Evolutionary conservation across 2,797 vertebrate genomes (phyloP).

Genomic region (Dendrocincla tyrannina): DNA sequence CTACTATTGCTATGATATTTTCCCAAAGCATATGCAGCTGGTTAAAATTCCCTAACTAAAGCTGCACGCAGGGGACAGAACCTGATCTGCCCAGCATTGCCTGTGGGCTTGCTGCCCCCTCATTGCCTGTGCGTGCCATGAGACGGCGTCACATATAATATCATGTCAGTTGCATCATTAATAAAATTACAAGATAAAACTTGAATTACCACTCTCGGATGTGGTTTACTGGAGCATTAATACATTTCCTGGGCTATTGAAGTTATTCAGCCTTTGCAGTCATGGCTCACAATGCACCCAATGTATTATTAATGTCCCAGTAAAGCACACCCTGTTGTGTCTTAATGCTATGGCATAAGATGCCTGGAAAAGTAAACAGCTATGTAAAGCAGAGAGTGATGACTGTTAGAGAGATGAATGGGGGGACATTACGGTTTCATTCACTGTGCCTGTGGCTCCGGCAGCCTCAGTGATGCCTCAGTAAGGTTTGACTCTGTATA

Average conservation of each 20-base stretch:
- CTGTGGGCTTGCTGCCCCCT: not conserved
- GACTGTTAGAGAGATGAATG: slow-evolving; percentile 54
- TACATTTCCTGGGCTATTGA: slow-evolving; percentile 66
- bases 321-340: slow-evolving; percentile 72
- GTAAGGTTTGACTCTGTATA: not conserved
- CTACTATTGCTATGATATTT: not conserved
- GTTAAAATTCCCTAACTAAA: not conserved
- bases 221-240: slow-evolving; percentile 66
- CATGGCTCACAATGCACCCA: slow-evolving; percentile 66
- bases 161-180: slow-evolving; percentile 62
- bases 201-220: slow-evolving; percentile 69
- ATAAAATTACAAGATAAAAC: slow-evolving; percentile 72
- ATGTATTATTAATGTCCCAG: slow-evolving; percentile 75
- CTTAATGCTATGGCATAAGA: slow-evolving; percentile 66
- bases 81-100: not conserved
- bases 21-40: not conserved
- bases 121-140: not conserved
- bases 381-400: slow-evolving; percentile 58
- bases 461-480: slow-evolving; percentile 24
- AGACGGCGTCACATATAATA: not conserved
- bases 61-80: not conserved
- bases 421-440: not conserved
- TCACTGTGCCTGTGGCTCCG: slow-evolving; percentile 35
- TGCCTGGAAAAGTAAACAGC: slow-evolving; percentile 66
- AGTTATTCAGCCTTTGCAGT: slow-evolving; percentile 72